A percentile compares a stretch with the other conserved stretches of the same genome.
These are phyloP conservation scores for Trachymyrmex cornetzi DNA, from an alignment of 1,140 invertebrate genomes.

Conservation along the genomic window DNA sequence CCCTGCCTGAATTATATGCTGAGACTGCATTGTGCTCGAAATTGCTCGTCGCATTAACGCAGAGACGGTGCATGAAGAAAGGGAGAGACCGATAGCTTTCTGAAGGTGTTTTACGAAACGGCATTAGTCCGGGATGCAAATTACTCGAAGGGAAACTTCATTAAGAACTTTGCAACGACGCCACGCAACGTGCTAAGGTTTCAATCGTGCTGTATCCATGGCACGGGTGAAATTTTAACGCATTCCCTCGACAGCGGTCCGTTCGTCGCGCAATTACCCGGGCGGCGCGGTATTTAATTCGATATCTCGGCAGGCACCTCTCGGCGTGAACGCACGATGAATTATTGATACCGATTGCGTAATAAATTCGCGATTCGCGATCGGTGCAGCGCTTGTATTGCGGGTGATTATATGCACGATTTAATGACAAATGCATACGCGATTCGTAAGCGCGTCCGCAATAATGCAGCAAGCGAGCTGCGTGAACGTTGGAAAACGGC, in stretches of 20 bases:
- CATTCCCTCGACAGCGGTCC: neutral
- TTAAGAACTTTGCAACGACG: neutral
- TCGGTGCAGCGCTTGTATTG: neutral
- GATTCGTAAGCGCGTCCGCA: neutral
- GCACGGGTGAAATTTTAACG: conserved; percentile 17
- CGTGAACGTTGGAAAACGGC: neutral
- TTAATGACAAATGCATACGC: conserved; percentile 11
- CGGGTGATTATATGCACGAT: conserved; percentile 12
- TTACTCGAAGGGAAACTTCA: conserved; percentile 43
- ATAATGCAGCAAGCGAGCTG: neutral
- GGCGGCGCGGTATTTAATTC: conserved; percentile 19
- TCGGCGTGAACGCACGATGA: neutral
- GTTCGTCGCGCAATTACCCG: neutral
- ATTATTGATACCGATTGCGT: conserved; percentile 47
- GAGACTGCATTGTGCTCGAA: neutral
- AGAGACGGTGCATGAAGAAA: neutral
- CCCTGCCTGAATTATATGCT: neutral
- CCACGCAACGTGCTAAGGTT: neutral
- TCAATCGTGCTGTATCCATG: conserved; percentile 1
- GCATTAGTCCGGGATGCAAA: neutral
- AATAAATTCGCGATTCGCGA: conserved; percentile 39
- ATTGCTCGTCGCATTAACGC: conserved; percentile 6
- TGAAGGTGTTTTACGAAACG: conserved; percentile 25
- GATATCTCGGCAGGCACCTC: neutral
- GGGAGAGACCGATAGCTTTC: neutral